phyloP scores from a whole-genome alignment of 2,888 invertebrate genomes.

The Plagodis dolabraria region DNA sequence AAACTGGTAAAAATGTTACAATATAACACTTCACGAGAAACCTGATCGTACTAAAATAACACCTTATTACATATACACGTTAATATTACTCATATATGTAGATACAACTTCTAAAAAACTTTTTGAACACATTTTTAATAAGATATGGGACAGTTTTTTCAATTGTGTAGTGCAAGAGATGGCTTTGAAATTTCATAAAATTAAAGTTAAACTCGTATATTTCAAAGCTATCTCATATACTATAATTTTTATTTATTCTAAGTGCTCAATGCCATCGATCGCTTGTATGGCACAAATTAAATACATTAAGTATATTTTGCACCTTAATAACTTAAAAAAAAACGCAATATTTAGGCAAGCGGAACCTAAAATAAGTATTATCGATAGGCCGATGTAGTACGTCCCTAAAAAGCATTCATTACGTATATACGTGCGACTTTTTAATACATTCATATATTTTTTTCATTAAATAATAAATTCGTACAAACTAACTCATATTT shows the following conservation, averaged over 20 bases:
- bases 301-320: constrained; percentile 47
- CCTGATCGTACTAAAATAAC: constrained; percentile 50
- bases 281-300: constrained; percentile 66
- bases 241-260: constrained; percentile 39
- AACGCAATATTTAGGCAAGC: constrained; percentile 51
- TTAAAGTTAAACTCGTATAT: constrained; percentile 1
- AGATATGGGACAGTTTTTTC: constrained; percentile 74
- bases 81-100: constrained; percentile 62
- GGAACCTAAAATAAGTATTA: constrained; percentile 45
- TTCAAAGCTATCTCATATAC: constrained; percentile 7
- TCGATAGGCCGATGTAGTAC: constrained; percentile 60
- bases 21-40: constrained; percentile 48
- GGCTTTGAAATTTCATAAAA: constrained; percentile 2
- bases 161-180: constrained; percentile 7
- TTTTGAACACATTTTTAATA: constrained; percentile 81
- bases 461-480: constrained; percentile 72
- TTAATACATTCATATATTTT: constrained; percentile 52
- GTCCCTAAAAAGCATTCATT: constrained; percentile 67
- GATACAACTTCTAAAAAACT: constrained; percentile 77
- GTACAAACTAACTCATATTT: constrained; percentile 47
- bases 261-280: constrained; percentile 51
- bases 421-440: constrained; percentile 74
- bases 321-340: constrained; percentile 38
- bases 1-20: constrained; percentile 52
- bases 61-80: constrained; percentile 59